Percentiles rank a stretch among this genome's conserved stretches.
Conservation (phyloP, 2,797 vertebrate genomes). For the Sphenopsis melanotis region DNA sequence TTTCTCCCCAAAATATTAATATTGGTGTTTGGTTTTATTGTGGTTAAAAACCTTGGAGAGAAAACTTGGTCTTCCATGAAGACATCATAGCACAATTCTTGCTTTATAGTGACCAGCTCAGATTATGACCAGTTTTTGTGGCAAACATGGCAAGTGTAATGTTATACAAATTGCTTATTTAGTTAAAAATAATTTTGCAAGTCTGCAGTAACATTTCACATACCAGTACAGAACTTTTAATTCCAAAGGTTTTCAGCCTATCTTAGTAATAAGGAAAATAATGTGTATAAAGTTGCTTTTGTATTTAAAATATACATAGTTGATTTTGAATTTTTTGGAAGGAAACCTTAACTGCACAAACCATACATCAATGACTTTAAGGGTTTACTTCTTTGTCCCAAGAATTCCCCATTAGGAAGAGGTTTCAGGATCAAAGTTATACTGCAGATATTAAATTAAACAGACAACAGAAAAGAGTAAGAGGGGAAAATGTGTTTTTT, state of each 20-base stretch:
- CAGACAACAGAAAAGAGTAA: neutral
- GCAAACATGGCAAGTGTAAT: neutral
- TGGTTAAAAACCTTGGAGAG: neutral
- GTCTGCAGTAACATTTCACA: neutral
- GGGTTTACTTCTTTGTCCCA: neutral
- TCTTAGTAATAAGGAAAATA: neutral
- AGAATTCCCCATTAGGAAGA: neutral
- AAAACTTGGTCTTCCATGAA: neutral
- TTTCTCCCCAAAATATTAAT: neutral
- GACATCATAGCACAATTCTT: neutral
- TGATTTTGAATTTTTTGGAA: neutral
- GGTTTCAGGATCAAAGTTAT: neutral
- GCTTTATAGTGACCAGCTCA: neutral
- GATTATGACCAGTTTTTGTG: neutral
- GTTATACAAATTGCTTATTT: neutral
- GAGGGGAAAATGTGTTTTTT: fast-evolving
- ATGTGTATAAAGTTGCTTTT: neutral
- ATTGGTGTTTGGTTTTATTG: neutral
- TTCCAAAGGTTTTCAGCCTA: neutral
- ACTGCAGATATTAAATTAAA: neutral
- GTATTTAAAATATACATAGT: neutral
- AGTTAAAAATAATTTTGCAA: neutral
- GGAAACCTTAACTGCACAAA: neutral
- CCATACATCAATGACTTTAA: neutral
- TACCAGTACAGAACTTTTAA: neutral